phyloP scores from a whole-genome alignment of 2,113 vertebrate genomes.

The Prietella phreatophila region DNA sequence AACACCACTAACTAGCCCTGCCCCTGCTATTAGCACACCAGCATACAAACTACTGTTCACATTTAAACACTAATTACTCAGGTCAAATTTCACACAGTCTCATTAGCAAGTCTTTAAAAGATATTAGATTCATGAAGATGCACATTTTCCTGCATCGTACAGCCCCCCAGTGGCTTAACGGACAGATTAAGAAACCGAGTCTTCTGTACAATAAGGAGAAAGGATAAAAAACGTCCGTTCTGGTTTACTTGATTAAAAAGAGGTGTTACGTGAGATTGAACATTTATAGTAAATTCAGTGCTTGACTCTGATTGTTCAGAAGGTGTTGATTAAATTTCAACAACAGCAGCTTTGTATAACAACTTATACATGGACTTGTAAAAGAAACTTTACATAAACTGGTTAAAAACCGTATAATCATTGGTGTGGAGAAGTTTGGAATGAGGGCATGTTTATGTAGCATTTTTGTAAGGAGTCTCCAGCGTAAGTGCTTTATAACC shows the following conservation, averaged over 20 bases:
- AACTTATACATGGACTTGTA: not conserved
- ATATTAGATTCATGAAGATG: constrained; percentile 30
- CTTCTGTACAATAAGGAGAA: constrained; percentile 15
- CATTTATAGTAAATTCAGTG: not conserved
- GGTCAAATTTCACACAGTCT: constrained; percentile 40
- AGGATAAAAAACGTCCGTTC: not conserved
- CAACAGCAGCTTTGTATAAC: not conserved
- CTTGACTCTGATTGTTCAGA: not conserved
- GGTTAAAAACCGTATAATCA: not conserved
- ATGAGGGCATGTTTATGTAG: not conserved
- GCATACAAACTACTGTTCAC: constrained; percentile 38
- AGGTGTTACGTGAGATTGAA: not conserved
- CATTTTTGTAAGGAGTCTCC: not conserved
- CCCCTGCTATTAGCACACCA: constrained; percentile 47
- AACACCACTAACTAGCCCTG: constrained; percentile 54
- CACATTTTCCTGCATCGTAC: constrained; percentile 24
- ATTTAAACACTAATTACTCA: constrained; percentile 48
- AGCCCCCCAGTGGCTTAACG: not conserved
- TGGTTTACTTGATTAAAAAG: not conserved
- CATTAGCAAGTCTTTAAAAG: constrained; percentile 46
- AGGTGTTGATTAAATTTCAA: not conserved
- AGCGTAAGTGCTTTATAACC: not conserved
- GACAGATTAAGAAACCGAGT: constrained; percentile 15
- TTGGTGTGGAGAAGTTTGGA: not conserved
- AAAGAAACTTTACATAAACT: not conserved